Conservation (phyloP, 2,113 vertebrate species). For the Gymnorhina tibicen region DNA sequence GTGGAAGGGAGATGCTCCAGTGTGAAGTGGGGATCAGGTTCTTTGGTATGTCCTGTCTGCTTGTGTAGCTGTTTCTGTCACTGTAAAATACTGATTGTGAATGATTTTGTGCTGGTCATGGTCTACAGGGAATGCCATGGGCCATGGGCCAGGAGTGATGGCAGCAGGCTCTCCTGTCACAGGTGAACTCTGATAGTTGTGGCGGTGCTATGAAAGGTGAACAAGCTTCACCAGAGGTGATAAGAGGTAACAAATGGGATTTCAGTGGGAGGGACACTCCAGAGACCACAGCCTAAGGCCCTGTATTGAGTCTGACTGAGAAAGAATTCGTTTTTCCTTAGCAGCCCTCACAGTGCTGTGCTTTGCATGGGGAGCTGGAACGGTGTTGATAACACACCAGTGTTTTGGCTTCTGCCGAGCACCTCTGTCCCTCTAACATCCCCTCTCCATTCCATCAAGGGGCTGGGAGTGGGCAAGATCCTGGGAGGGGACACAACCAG, state of each 20-base stretch:
- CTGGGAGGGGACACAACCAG: neutral
- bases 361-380: neutral
- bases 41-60: neutral
- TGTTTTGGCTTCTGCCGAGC: neutral
- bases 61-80: neutral
- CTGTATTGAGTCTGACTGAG: neutral
- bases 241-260: accelerated
- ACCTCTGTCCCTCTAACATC: accelerated
- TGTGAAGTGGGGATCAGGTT: neutral
- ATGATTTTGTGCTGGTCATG: neutral
- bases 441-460: neutral
- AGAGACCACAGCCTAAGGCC: neutral
- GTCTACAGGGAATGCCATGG: neutral
- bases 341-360: neutral
- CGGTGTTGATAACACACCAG: neutral
- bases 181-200: neutral
- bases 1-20: accelerated
- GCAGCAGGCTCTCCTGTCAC: neutral
- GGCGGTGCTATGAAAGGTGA: neutral
- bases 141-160: too few relatives aligned
- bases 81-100: neutral
- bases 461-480: neutral
- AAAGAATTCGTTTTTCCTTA: neutral
- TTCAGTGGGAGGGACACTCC: neutral
- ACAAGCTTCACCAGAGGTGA: neutral